Conservation (phyloP, 2,113 vertebrate genomes). For the Passerina amoena region DNA sequence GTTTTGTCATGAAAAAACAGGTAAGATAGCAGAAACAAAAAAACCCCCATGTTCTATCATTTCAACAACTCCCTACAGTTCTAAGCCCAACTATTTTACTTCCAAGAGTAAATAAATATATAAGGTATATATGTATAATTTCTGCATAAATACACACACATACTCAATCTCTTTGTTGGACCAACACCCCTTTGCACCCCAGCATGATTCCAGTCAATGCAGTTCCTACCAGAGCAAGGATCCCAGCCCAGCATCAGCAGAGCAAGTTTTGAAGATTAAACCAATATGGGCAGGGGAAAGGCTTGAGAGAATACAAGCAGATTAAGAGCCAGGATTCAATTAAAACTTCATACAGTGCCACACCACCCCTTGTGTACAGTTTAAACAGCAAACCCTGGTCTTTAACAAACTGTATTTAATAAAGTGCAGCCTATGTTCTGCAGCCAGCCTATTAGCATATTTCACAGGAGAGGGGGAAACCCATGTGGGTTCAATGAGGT, state of each 20-base stretch:
- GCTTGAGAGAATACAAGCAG: not conserved
- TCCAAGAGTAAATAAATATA: not conserved
- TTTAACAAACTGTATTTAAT: not conserved
- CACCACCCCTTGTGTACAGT: not conserved
- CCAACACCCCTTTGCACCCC: not conserved
- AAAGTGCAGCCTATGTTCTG: not conserved
- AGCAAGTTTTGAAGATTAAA: not conserved
- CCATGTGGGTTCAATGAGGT: not conserved
- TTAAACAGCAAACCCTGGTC: not conserved
- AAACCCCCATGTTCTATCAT: too few relatives aligned
- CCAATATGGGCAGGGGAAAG: not conserved
- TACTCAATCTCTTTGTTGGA: not conserved
- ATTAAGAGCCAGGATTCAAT: not conserved
- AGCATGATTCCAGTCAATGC: not conserved
- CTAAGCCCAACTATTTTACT: not conserved
- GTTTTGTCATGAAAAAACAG: not conserved
- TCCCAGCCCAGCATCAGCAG: not conserved
- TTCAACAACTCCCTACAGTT: not conserved
- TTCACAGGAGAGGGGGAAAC: not conserved
- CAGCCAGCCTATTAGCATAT: not conserved
- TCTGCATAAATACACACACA: not conserved
- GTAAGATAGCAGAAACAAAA: too few relatives aligned
- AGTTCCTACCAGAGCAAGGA: not conserved
- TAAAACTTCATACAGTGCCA: not conserved
- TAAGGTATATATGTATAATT: not conserved